phyloP scores from a whole-genome alignment of 2,888 invertebrate species.

The Halictus quadricinctus region DNA sequence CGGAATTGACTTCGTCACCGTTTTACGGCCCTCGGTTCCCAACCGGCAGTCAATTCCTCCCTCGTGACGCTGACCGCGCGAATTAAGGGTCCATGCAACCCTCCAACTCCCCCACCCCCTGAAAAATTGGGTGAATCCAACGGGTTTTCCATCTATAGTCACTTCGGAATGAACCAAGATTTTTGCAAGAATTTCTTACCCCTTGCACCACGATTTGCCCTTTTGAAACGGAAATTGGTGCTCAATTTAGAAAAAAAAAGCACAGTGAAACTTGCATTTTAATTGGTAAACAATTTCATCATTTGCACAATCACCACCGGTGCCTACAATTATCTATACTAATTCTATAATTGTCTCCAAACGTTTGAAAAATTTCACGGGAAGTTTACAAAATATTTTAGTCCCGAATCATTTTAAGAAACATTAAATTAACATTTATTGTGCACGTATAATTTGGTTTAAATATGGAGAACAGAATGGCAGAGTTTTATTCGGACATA shows the following conservation, averaged over 20 bases:
- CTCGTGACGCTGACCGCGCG: constrained; percentile 12
- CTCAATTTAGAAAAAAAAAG: neutral
- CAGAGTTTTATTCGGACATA: neutral
- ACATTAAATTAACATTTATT: too few relatives aligned
- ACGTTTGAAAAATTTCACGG: too few relatives aligned
- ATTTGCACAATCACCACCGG: too few relatives aligned
- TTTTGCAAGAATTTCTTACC: neutral
- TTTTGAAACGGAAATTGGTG: neutral
- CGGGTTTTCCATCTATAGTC: neutral
- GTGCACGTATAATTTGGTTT: too few relatives aligned
- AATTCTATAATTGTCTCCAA: too few relatives aligned
- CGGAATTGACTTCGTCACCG: constrained; percentile 23
- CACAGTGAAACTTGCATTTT: too few relatives aligned
- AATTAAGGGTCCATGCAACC: constrained; percentile 15
- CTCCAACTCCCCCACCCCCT: neutral
- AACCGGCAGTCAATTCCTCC: constrained; percentile 6
- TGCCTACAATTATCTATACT: too few relatives aligned
- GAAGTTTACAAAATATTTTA: too few relatives aligned
- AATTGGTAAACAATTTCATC: too few relatives aligned
- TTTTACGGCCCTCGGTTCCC: neutral
- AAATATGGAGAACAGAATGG: neutral
- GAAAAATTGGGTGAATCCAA: neutral
- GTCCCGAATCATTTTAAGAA: too few relatives aligned
- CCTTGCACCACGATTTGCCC: neutral
- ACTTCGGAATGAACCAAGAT: neutral